Evolutionary conservation across 2,888 invertebrate genomes (phyloP).

Genomic region (Magallana nippona): DNA sequence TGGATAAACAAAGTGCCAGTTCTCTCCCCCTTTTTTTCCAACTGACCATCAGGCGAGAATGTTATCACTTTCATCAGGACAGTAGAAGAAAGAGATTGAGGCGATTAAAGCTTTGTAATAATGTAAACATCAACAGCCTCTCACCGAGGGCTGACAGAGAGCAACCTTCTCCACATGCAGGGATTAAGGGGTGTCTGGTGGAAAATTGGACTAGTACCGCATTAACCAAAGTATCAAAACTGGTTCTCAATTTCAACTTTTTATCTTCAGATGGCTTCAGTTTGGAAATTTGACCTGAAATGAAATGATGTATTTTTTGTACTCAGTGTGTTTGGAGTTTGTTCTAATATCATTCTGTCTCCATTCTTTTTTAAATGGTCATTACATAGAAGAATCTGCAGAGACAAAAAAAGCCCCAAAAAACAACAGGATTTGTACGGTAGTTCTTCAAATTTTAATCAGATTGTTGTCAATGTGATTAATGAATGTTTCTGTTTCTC

Average conservation of each 20-base stretch:
- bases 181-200: neutral
- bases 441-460: neutral
- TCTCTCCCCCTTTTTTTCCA: neutral
- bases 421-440: no score
- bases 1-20: constrained; percentile 3
- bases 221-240: no score
- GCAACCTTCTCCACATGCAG: neutral
- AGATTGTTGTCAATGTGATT: neutral
- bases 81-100: neutral
- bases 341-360: no score
- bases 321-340: no score
- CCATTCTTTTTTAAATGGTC: no score
- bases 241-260: neutral
- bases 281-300: no score
- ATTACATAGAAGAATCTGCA: no score
- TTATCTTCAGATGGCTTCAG: neutral
- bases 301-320: no score
- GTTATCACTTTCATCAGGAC: constrained; percentile 16
- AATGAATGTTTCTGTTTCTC: constrained; percentile 15
- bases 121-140: neutral
- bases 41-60: constrained; percentile 23
- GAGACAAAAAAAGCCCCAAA: no score
- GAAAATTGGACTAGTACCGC: no score
- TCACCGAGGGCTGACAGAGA: neutral
- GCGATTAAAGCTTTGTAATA: neutral